These are phyloP conservation scores for Epinephelus coioides DNA, from an alignment of 2,797 vertebrate species.

Conservation along the genomic window DNA sequence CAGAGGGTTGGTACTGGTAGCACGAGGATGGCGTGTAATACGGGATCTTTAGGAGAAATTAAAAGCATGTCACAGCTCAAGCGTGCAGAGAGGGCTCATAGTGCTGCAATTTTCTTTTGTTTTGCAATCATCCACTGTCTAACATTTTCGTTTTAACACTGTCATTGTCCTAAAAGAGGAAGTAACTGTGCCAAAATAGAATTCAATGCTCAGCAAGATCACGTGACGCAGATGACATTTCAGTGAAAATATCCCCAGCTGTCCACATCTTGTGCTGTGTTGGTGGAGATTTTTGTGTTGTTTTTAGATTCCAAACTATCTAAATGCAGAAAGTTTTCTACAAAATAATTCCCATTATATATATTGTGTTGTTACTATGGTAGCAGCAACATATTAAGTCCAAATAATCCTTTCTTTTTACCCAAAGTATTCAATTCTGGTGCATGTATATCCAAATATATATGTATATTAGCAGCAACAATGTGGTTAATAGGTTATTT, in stretches of 20 bases:
- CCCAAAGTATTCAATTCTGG: neutral
- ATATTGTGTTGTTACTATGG: slow-evolving; percentile 2
- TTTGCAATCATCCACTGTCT: slow-evolving; percentile 28
- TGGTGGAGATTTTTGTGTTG: neutral
- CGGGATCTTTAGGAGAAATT: slow-evolving; percentile 84
- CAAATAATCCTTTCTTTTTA: neutral
- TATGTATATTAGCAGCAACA: neutral
- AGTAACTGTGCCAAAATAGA: slow-evolving; percentile 75
- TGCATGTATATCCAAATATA: neutral
- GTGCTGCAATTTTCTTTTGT: slow-evolving; percentile 19
- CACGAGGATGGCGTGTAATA: slow-evolving; percentile 88
- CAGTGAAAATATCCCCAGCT: slow-evolving; percentile 52
- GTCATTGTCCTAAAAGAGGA: slow-evolving; percentile 82
- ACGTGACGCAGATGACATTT: slow-evolving; percentile 53
- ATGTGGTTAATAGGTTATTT: neutral
- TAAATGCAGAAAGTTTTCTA: neutral
- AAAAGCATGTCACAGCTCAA: slow-evolving; percentile 20
- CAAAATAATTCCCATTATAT: neutral
- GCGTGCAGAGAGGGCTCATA: neutral
- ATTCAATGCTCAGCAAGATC: slow-evolving; percentile 42
- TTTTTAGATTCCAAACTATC: neutral
- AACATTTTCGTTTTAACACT: slow-evolving; percentile 63
- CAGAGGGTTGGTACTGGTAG: slow-evolving; percentile 83
- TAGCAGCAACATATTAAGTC: neutral
- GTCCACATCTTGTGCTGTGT: slow-evolving; percentile 21